Conservation (phyloP, 2,888 invertebrate genomes). For the Blera fallax region DNA sequence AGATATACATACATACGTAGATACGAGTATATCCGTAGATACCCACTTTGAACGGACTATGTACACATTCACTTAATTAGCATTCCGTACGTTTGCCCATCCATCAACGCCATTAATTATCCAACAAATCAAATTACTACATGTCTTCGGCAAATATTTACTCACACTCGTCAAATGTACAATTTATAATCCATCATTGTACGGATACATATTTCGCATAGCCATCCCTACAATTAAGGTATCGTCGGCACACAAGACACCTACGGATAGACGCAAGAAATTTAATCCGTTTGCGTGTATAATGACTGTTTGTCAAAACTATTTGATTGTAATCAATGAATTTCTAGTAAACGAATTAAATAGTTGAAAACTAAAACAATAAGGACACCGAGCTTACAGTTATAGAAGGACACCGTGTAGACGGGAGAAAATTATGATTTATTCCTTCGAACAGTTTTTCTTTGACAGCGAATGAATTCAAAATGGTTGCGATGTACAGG, state of each 20-base stretch:
- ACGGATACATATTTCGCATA: background rate
- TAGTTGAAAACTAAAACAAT: background rate
- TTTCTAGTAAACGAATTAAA: background rate
- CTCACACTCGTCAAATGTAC: background rate
- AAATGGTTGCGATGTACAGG: too few species aligned
- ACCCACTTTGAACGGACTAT: background rate
- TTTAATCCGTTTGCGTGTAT: slow-evolving; percentile 16
- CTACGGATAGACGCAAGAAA: background rate
- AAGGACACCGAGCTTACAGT: background rate
- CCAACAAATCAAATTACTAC: slow-evolving; percentile 8
- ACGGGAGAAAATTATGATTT: background rate
- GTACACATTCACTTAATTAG: slow-evolving; percentile 13
- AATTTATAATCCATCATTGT: slow-evolving; percentile 9
- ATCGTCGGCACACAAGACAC: background rate
- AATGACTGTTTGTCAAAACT: background rate
- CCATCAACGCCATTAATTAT: slow-evolving; percentile 27
- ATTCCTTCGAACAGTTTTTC: too few species aligned
- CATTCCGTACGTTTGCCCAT: background rate
- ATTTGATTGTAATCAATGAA: background rate
- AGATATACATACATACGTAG: too few species aligned
- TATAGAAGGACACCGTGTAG: background rate
- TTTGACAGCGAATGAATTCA: too few species aligned
- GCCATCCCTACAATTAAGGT: background rate
- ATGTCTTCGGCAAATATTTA: slow-evolving; percentile 24
- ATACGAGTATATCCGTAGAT: background rate